A percentile compares a stretch with the other conserved stretches of the same genome.
Conservation (phyloP, 2,113 vertebrate genomes). For the Spermophilus dauricus region DNA sequence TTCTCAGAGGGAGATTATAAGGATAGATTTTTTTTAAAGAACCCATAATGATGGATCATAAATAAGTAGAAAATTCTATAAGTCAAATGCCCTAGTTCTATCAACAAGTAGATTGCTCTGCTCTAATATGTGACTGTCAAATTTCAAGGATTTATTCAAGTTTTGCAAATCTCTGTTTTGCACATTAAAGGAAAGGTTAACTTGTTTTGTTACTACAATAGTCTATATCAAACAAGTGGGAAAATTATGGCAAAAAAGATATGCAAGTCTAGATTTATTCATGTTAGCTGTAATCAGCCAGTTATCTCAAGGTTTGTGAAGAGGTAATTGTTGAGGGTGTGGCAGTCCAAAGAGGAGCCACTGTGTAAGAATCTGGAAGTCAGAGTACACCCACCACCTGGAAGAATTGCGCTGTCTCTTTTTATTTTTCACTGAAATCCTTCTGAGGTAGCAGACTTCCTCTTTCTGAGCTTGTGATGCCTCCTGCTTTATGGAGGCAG, state of each 20-base stretch:
- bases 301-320: not conserved
- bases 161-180: not conserved
- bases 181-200: not conserved
- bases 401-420: not conserved
- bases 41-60: not conserved
- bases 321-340: accelerated
- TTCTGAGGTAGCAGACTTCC: not conserved
- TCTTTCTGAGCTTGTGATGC: not conserved
- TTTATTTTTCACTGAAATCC: not conserved
- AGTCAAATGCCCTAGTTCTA: not conserved
- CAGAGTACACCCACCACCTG: not conserved
- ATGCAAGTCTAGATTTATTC: too few species aligned
- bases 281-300: not conserved
- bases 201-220: not conserved
- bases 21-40: not conserved
- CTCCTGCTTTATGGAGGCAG: not conserved
- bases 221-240: not conserved
- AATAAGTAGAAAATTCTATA: not conserved
- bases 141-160: not conserved
- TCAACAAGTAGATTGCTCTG: not conserved
- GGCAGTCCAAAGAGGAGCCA: not conserved
- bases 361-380: not conserved
- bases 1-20: not conserved
- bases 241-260: not conserved
- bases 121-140: not conserved